Evolutionary conservation across 64 coral and sea anemone genomes (phyloP), one percentile per base, ranked within the genome.

Genomic region (Pocillopora verrucosa): DNA sequence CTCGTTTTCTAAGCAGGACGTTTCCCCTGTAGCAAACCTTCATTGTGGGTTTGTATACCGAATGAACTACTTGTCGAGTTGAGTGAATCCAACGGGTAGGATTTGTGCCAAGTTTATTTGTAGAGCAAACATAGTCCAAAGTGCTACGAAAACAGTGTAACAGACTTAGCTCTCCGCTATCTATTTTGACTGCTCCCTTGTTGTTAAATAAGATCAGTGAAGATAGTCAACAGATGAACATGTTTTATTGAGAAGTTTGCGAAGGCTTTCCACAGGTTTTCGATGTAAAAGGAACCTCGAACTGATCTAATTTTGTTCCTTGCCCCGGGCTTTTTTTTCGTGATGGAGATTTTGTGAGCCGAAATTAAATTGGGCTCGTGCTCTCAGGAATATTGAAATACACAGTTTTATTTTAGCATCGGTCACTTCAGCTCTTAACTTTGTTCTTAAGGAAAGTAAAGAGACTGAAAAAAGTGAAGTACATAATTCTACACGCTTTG

Each of bases 31-130:
- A 20, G 64, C 19, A 72, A 85, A 85, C 38, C 22, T 72, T 37
- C 2, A 20, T 85, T 60, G 22, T 16, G 62, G 82, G 64, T 57
- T 85, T 85, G 82, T 72, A 45, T 85, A 72, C 65, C 67, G 63
- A 85, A 34, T 41, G 14, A 85, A 51, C 45, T 85, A 63, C 60
- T 36, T 63, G 82, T 85, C 82, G 61, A 70, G 17, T 38, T 85
- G 16, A 38, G 13, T 24, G 64, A 72, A 85, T 72, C 15, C 16
- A 30, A 70, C 36, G 37, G 17, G n/a, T 10, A 72, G 82, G 82
- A 85, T 85, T 85, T 85, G 64, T 85, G 82, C 65, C 36, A 72
- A 85, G 82, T 72, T 85, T 85, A 85, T 85, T 85, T 85, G 35
- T 72, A 72, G 82, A 85, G 64, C 61, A 85, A 85, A 85, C 82